A percentile compares a stretch with the other conserved stretches of the same genome.
These are phyloP conservation scores for Ophion slaviceki DNA, from an alignment of 2,888 invertebrate genomes.

Conservation along the genomic window DNA sequence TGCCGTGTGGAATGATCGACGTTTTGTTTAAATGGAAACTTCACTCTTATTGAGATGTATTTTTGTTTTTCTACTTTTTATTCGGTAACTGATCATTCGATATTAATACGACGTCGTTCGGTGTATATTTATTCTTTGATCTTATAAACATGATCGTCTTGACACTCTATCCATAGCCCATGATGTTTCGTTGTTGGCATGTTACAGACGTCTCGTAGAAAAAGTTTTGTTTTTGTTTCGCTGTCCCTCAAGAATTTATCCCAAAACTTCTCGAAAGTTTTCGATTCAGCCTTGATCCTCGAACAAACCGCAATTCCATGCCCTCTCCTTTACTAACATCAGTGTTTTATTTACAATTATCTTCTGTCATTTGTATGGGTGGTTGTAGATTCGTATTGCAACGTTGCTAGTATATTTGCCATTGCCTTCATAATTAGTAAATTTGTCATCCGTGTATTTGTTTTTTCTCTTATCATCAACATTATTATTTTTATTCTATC, in stretches of 20 bases:
- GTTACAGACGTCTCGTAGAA: constrained; percentile 70
- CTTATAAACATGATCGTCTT: constrained; percentile 65
- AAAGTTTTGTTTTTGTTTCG: constrained; percentile 41
- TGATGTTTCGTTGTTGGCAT: constrained; percentile 69
- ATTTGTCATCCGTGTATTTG: constrained; percentile 49
- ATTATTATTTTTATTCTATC: constrained; percentile 50
- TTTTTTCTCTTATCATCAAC: constrained; percentile 9
- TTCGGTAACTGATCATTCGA: constrained; percentile 64
- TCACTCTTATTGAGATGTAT: constrained; percentile 44
- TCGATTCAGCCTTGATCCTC: constrained; percentile 49
- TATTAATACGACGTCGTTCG: constrained; percentile 63
- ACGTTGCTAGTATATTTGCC: constrained; percentile 64
- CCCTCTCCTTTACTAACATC: constrained; percentile 67
- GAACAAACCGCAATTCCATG: constrained; percentile 23
- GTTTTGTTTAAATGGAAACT: constrained; percentile 43
- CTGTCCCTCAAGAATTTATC: constrained; percentile 36
- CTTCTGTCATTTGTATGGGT: constrained; percentile 63
- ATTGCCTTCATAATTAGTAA: constrained; percentile 58
- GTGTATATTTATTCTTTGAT: constrained; percentile 49
- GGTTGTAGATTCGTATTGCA: constrained; percentile 69
- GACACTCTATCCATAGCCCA: constrained; percentile 60
- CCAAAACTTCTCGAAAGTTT: constrained; percentile 39
- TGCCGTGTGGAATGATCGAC: constrained; percentile 66
- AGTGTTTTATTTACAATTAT: constrained; percentile 64
- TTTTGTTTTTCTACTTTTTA: constrained; percentile 27